Percentiles rank a stretch among this genome's conserved stretches.
Evolutionary conservation across 2,797 vertebrate genomes (phyloP).

Genomic region (Myotis planiceps): DNA sequence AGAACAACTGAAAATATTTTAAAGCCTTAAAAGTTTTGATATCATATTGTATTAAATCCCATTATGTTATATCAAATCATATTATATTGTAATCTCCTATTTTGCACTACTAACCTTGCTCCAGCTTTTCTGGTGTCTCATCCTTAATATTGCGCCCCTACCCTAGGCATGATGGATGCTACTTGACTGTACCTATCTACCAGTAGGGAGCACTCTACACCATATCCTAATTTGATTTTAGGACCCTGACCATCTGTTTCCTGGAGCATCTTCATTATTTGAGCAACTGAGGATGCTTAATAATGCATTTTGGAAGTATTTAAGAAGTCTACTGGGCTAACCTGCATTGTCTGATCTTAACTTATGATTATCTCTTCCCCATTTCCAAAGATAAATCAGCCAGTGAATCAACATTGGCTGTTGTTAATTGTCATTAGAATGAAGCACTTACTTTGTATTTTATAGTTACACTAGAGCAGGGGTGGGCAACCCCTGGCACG

Average conservation of each 20-base stretch:
- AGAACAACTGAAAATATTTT: neutral
- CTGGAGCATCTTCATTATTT: neutral
- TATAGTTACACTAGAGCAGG: neutral
- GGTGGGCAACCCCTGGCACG: too few relatives aligned
- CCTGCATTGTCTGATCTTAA: neutral
- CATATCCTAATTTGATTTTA: neutral
- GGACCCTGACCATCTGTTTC: neutral
- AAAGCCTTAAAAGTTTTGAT: neutral
- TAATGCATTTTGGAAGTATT: neutral
- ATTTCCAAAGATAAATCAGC: slow-evolving; percentile 12
- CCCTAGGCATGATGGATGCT: neutral
- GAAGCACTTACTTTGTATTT: neutral
- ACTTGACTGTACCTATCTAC: neutral
- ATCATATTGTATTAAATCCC: neutral
- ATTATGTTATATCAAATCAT: neutral
- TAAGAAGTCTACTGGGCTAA: neutral
- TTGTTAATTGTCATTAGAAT: neutral
- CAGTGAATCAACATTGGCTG: neutral
- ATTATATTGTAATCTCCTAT: neutral
- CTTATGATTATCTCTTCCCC: neutral
- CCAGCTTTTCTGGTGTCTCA: neutral
- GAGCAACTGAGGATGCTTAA: neutral
- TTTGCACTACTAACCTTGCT: neutral
- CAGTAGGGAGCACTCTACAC: neutral
- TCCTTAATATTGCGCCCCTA: neutral